Evolutionary conservation across 2,113 vertebrate species (phyloP), one percentile per base, ranked within the genome.

Genomic region (Taxidea taxus): DNA sequence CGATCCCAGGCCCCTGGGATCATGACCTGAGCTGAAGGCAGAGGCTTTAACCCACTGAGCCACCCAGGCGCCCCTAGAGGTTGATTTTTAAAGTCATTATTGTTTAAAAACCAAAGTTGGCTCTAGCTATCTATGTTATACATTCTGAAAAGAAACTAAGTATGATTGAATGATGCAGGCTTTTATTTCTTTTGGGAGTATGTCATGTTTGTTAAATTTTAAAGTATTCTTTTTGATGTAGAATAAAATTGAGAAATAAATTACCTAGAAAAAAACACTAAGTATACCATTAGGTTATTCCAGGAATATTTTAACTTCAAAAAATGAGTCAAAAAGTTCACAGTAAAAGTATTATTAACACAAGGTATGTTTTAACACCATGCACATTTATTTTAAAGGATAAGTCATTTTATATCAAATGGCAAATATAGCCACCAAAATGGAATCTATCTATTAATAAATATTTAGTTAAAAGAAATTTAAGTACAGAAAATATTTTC

Each of bases 271-370:
- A 88, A 88, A 83, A 91, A 42, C 8, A 16, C 11, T 51, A 96
- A 94, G 68, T 78, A 60, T 90, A 3, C 47, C 64, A 89, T 96
- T 95, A 78, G 13, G 66, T 89, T 81, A 93, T 89, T 91, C 44
- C 34, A 93, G 82, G 58, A 90, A 89, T 77, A 94, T 49, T 85
- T 97, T 75, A 94, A 62, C 25, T 77, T 56, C 16, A 72, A 94
- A 95, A 94, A 77, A 89, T 58, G 42, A 94, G 18, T 97, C 75
- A 95, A 91, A 90, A 97, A 97, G 49, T 82, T 83, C 9, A 93
- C 18, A 87, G 37, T n/a, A 16, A 70, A 96, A 44, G 58, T 90
- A 74, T 75, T 29, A 89, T 95, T 97, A 75, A 4, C 12, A 58
- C 54, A 70, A 94, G 75, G 29, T 88, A 75, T 85, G 90, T 54